phyloP scores from a whole-genome alignment of 2,797 vertebrate species.

The Acrossocheilus wenchowensis region DNA sequence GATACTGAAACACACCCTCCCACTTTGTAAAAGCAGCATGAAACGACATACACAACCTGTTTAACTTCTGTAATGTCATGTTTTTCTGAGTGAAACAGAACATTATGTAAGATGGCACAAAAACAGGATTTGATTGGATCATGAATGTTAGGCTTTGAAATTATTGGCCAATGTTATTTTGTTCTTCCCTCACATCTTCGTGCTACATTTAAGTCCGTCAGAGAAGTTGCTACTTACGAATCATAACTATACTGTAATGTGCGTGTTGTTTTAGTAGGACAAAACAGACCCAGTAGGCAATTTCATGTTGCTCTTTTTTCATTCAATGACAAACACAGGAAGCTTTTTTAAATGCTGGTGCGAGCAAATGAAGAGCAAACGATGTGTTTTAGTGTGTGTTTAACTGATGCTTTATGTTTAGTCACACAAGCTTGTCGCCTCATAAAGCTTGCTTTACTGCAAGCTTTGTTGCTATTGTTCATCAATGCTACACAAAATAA shows the following conservation, averaged over 20 bases:
- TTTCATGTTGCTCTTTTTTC: neutral
- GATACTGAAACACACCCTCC: neutral
- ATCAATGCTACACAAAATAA: neutral
- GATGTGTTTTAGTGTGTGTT: neutral
- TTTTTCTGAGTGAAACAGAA: neutral
- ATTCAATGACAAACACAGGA: neutral
- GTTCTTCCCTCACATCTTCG: neutral
- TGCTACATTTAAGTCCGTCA: neutral
- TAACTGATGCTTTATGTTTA: neutral
- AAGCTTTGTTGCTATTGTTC: constrained; percentile 4
- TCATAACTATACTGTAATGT: neutral
- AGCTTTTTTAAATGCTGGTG: neutral
- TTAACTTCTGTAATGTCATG: neutral
- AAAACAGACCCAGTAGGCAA: neutral
- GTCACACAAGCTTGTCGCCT: neutral
- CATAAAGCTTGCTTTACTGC: neutral
- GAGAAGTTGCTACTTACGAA: neutral
- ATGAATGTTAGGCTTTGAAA: neutral
- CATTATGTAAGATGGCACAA: neutral
- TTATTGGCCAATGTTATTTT: neutral
- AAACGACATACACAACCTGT: neutral
- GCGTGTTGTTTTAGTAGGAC: neutral
- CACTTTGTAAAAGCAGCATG: neutral
- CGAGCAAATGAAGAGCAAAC: neutral
- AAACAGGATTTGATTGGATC: neutral